phyloP scores from a whole-genome alignment of 30 jellyfish, hydroid and myxozoan species.

The Pseudorhiza aurosa region DNA sequence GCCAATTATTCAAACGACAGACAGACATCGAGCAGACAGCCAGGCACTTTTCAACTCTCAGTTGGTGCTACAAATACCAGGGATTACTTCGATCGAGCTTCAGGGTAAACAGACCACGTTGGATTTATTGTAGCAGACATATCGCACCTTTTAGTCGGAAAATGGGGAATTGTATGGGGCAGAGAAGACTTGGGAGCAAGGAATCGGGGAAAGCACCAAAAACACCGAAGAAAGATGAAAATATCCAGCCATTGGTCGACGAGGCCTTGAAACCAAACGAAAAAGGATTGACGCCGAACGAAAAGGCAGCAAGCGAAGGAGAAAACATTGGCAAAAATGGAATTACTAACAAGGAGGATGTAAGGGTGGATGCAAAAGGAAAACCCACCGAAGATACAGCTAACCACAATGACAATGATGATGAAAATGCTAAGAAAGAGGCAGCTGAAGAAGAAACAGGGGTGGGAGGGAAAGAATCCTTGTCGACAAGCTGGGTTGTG shows the following conservation, averaged over 20 bases:
- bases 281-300: neutral
- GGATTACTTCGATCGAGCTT: neutral
- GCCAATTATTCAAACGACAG: too few species aligned
- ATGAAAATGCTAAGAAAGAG: neutral
- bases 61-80: neutral
- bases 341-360: neutral
- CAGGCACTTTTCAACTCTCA: neutral
- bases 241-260: too few species aligned
- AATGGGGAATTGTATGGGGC: slow-evolving; percentile 62
- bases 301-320: neutral
- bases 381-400: neutral
- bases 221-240: slow-evolving; percentile 27
- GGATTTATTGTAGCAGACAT: too few species aligned
- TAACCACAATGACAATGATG: neutral
- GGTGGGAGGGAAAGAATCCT: neutral
- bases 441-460: neutral
- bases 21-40: slow-evolving; percentile 6
- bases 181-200: neutral
- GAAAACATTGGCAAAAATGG: neutral
- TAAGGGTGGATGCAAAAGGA: neutral
- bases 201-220: slow-evolving; percentile 36
- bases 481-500: slow-evolving; percentile 24
- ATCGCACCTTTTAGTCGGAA: too few species aligned
- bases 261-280: neutral
- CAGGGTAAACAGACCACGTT: too few species aligned